Conservation (phyloP, 2,113 vertebrate genomes). For the Phaethornis superciliosus region DNA sequence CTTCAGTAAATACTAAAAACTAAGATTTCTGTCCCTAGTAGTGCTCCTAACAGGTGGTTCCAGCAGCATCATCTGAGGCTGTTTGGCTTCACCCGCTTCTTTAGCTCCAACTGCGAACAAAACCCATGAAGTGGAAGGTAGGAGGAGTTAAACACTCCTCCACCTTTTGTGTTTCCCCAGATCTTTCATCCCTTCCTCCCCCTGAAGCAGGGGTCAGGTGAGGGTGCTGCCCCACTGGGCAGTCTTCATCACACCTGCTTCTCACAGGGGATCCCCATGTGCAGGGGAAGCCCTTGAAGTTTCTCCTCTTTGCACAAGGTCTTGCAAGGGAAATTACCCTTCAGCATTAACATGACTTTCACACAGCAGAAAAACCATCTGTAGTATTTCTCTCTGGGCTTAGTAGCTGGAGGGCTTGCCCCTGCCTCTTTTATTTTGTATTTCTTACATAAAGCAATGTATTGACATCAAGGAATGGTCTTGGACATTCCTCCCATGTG, state of each 20-base stretch:
- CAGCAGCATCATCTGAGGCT: not conserved
- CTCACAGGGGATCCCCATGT: fast-evolving
- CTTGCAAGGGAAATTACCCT: not conserved
- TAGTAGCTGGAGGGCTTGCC: not conserved
- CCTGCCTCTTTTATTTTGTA: not conserved
- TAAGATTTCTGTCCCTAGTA: not conserved
- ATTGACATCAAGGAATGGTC: not conserved
- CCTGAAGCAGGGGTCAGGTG: not conserved
- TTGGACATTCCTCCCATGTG: not conserved
- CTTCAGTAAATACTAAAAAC: not conserved
- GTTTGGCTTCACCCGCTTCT: not conserved
- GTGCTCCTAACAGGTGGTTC: not conserved
- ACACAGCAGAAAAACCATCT: not conserved
- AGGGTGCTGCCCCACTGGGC: not conserved
- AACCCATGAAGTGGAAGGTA: not conserved
- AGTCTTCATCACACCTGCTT: not conserved
- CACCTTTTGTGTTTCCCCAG: not conserved
- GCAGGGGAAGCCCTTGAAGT: not conserved
- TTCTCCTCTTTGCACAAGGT: not conserved
- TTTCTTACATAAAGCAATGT: not conserved
- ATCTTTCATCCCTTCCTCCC: not conserved
- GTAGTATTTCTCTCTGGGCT: not conserved
- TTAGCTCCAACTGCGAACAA: not conserved
- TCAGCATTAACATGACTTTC: not conserved
- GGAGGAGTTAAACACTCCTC: not conserved